These are phyloP conservation scores for Papilio machaon DNA, from an alignment of 1,140 invertebrate genomes.

Conservation along the genomic window DNA sequence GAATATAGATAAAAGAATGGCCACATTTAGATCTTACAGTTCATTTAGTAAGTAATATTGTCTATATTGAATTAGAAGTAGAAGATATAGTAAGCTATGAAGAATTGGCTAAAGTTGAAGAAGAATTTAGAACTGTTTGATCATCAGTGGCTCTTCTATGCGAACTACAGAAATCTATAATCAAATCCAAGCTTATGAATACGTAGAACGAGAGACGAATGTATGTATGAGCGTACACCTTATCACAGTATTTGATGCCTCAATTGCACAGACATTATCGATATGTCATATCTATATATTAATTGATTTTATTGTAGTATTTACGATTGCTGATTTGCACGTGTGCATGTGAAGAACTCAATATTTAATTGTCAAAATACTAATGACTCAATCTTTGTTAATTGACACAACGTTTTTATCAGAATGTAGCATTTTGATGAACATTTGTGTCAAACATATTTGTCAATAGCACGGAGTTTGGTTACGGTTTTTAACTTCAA, in stretches of 20 bases:
- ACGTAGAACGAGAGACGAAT: conserved; percentile 57
- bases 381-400: neutral
- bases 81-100: conserved; percentile 27
- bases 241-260: conserved; percentile 79
- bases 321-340: neutral
- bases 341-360: neutral
- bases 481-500: neutral
- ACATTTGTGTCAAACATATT: neutral
- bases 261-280: conserved; percentile 66
- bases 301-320: conserved; percentile 45
- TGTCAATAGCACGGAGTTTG: neutral
- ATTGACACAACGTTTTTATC: neutral
- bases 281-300: conserved; percentile 60
- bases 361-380: neutral
- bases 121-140: conserved; percentile 51
- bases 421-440: neutral
- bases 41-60: conserved; percentile 43
- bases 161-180: conserved; percentile 74
- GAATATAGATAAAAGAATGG: conserved; percentile 65
- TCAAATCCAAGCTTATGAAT: conserved; percentile 74
- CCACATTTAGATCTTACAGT: conserved; percentile 65
- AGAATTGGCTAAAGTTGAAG: conserved; percentile 35
- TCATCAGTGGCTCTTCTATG: conserved; percentile 68
- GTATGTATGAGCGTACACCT: conserved; percentile 71
- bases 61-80: conserved; percentile 37